Percentiles rank a stretch among this genome's conserved stretches.
Evolutionary conservation across 2,797 vertebrate genomes (phyloP).

Genomic region (Neostethus bicornis): DNA sequence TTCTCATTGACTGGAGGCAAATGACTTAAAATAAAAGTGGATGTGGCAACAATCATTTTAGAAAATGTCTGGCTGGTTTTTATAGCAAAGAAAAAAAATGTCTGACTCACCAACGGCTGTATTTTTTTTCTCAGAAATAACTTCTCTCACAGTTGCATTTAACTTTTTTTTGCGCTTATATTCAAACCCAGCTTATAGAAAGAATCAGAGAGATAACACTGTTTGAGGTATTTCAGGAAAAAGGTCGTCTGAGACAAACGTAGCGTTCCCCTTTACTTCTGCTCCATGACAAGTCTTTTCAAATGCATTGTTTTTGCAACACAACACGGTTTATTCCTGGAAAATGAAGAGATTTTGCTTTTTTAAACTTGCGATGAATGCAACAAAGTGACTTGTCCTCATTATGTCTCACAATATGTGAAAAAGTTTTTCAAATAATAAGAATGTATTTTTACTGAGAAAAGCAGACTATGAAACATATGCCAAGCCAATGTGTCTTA

Average conservation of each 20-base stretch:
- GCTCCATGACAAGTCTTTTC: slow-evolving; percentile 27
- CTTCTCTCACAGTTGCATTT: slow-evolving; percentile 37
- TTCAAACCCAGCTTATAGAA: slow-evolving; percentile 40
- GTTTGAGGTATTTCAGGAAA: slow-evolving; percentile 48
- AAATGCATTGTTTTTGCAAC: slow-evolving; percentile 13
- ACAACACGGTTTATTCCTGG: slow-evolving; percentile 10
- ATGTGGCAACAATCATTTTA: slow-evolving; percentile 38
- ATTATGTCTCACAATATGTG: too few relatives aligned
- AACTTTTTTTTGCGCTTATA: slow-evolving; percentile 29
- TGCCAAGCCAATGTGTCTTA: not conserved
- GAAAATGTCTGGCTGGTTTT: slow-evolving; percentile 22
- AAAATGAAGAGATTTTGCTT: not conserved
- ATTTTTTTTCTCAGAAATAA: slow-evolving; percentile 61
- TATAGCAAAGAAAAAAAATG: slow-evolving; percentile 30
- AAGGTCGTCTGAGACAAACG: slow-evolving; percentile 10
- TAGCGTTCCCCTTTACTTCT: slow-evolving; percentile 27
- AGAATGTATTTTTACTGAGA: not conserved
- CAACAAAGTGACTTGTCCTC: too few relatives aligned
- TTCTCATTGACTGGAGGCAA: slow-evolving; percentile 19
- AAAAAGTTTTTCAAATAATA: not conserved
- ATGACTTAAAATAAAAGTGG: slow-evolving; percentile 22
- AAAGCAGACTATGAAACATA: not conserved
- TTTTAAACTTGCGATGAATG: too few relatives aligned
- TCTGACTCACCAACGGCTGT: slow-evolving; percentile 41
- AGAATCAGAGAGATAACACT: slow-evolving; percentile 16